These are phyloP conservation scores for Carduelis carduelis DNA, from an alignment of 2,797 vertebrate species.

Conservation along the genomic window DNA sequence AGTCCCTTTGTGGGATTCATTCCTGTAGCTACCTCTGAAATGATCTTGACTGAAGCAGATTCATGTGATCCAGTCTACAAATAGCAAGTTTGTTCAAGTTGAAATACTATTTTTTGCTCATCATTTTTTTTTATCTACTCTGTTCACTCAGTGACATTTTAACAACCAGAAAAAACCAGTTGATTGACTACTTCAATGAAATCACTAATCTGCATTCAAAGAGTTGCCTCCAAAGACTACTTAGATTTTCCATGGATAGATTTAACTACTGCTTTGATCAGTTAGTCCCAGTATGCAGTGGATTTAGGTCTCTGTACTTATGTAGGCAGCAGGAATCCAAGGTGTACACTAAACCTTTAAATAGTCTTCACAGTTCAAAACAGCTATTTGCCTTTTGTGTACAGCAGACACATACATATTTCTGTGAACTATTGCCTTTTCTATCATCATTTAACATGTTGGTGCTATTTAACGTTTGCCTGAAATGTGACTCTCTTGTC, in stretches of 20 bases:
- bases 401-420: conserved; percentile 55
- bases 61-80: conserved; percentile 76
- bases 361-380: conserved; percentile 64
- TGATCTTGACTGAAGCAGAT: conserved; percentile 75
- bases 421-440: conserved; percentile 50
- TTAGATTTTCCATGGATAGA: conserved; percentile 63
- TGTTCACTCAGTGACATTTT: conserved; percentile 74
- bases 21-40: conserved; percentile 75
- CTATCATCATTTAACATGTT: conserved; percentile 37
- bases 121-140: conserved; percentile 66
- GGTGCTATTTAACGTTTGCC: conserved; percentile 33
- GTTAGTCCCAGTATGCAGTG: conserved; percentile 68
- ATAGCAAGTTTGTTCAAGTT: conserved; percentile 78
- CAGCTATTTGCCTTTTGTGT: conserved; percentile 61
- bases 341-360: conserved; percentile 66
- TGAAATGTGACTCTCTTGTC: conserved; percentile 42
- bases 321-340: conserved; percentile 55
- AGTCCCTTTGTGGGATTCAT: conserved; percentile 83
- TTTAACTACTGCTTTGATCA: conserved; percentile 65
- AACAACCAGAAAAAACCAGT: conserved; percentile 55
- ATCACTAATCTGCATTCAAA: conserved; percentile 72
- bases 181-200: conserved; percentile 75
- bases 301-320: conserved; percentile 64
- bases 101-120: conserved; percentile 76
- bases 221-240: conserved; percentile 63